Evolutionary conservation across 2,888 invertebrate species (phyloP), one percentile per base, ranked within the genome.

Genomic region (Eurois occulta): DNA sequence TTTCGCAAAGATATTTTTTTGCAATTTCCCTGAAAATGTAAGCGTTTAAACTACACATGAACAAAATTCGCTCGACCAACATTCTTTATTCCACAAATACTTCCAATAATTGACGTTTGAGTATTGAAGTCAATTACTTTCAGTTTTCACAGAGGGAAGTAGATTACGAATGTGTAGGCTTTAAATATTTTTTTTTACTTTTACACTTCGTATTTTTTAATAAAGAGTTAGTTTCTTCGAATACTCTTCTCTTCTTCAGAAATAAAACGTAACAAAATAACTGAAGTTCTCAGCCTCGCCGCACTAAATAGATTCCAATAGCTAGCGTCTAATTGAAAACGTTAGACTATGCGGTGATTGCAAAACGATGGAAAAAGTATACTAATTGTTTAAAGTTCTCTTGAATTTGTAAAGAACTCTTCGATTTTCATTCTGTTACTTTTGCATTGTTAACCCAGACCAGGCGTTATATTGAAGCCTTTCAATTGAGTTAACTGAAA

Each of bases 281-380:
- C 41, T 43, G 28, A 83, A 67, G 24, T 69, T 52, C 28, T 38
- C 58, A 55, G 41, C 16, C 60, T 41, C 41, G 35, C 76, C 65
- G 43, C 87, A 77, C 67, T 74, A 80, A 85, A 84, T 67, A 77
- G 55, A 84, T 80, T 86, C 67, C 77, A 72, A 84, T 77, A 84
- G 78, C 77, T 41, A 62, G 58, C 75, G 72, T 73, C 69, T 86
- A 78, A 85, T 84, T 80, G 77, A 78, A 86, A 83, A 86, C 55
- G 48, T 77, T 77, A 75, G 75, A 77, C 74, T 75, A 72, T 76
- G 81, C 80, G 87, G 85, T 81, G 72, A 87, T 84, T 81, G 76
- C 67, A 87, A 81, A 78, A 69, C 72, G 75, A 78, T 76, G 60
- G 46, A 75, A 81, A 86, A 84, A 81, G 77, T 75, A 77, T 80